Evolutionary conservation across 1,140 invertebrate species (phyloP), one percentile per base, ranked within the genome.

Genomic region (Paralvinella palmiformis): DNA sequence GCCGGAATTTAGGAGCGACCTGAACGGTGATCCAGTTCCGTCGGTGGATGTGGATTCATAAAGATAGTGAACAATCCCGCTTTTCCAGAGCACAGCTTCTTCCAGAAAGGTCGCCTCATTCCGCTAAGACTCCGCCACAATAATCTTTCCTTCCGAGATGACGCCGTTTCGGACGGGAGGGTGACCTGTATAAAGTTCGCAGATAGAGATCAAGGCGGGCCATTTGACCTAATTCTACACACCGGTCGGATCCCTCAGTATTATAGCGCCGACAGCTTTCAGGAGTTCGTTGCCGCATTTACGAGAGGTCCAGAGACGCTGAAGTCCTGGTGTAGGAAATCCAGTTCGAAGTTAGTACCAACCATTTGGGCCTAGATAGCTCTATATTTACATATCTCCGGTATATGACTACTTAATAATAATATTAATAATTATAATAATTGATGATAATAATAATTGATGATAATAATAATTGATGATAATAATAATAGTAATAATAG

Each of bases 121-220:
- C 27, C 33, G 24, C 13, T 60, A 22, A 32, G 58, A 22, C 41
- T 60, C 22, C 58, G 58, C 41, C 58, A 60, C 58, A 60, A 60
- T 32, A 60, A 60, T 32, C 58, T 60, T 2, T 20, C 58, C n/a
- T 60, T 41, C 41, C 22, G 27, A 31, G 58, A 60, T n/a, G 58
- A 60, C 41, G 41, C 58, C 20, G 27, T 37, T 32, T 45, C 35
- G 41, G 58, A 60, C 35, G 58, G 35, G 17, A 20, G 58, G 7
- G 58, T 60, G 4, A 45, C 58, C 6, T 60, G 58, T 45, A 10
- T 60, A 10, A 60, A 60, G 58, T 60, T 60, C 58, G 10, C 33
- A 27, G 58, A 60, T 22, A 4, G 7, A n/a, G 58, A 60, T 22
- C 20, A 37, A 13, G 58, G 58, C 20, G 58, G 58, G 5, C 24